Evolutionary conservation across 30 jellyfish, hydroid and myxozoan species (phyloP), one percentile per base, ranked within the genome.

Genomic region (Clytia hemisphaerica): DNA sequence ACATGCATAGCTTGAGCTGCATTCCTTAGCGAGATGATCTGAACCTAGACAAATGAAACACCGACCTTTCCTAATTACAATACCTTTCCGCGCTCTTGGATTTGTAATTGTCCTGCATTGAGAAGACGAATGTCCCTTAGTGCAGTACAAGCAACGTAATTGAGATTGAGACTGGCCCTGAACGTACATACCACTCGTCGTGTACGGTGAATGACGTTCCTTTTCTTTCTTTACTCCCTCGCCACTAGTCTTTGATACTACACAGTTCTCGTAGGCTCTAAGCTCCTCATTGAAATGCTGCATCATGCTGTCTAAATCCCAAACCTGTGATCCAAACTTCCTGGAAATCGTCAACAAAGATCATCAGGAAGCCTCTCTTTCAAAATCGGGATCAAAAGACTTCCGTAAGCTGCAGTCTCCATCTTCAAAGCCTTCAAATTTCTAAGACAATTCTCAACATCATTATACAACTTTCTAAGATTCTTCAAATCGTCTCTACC

Each of bases 281-380:
- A 58, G 71, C 33, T 58, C 71, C 14, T 58, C 57, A 58, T 58
- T 24, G 30, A 58, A 58, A 58, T 18, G 14, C 16, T 58, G 7
- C 14, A 29, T 22, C 71, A 58, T 24, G 19, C 30, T 58, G 4
- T 58, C 71, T 37, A 62, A 62, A 4, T 29, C 18, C 76, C 76
- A 62, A 30, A 9, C 29, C 32, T 31, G 26, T 21, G 26, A 18
- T 16, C 67, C 76, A 62, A 62, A 62, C 67, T 62, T 62, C 10
- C 76, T 62, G 24, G 27, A 62, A 0, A 62, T 37, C 0, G 37
- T 37, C 30, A 62, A 18, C 28, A 29, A 30, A 62, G 36, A 65
- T 62, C 76, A 15, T 62, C 71, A 30, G 71, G 65, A 3, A 62
- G 5, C 5, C 76, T 33, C 62, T 62, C 71, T 7, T 37, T 62